These are phyloP conservation scores for Cassiopea xamachana DNA, from an alignment of 30 jellyfish, hydroid and myxozoan species.

Conservation along the genomic window DNA sequence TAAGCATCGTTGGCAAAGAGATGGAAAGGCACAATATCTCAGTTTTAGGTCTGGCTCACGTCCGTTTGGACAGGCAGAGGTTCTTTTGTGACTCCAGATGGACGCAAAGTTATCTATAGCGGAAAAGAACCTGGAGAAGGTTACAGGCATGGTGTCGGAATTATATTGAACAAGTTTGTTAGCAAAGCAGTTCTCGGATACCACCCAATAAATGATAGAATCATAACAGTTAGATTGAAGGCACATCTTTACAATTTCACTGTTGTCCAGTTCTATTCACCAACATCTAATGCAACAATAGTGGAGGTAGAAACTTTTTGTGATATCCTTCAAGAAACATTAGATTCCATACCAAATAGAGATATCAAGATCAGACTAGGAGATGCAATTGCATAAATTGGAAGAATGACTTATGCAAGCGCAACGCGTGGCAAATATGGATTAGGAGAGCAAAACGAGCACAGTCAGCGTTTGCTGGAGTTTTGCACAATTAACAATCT, in stretches of 20 bases:
- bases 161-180: neutral
- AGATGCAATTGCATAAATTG: neutral
- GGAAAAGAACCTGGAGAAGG: neutral
- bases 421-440: neutral
- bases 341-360: neutral
- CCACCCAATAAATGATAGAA: neutral
- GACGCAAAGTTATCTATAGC: too few relatives aligned
- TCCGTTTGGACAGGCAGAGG: neutral
- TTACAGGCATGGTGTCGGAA: neutral
- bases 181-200: neutral
- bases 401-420: neutral
- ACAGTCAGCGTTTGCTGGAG: too few relatives aligned
- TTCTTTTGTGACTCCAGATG: neutral
- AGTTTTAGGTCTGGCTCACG: neutral
- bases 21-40: neutral
- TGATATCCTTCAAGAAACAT: neutral
- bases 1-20: neutral
- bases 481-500: neutral
- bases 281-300: neutral
- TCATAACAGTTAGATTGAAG: neutral
- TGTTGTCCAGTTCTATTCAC: neutral
- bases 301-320: neutral
- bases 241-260: neutral
- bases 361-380: neutral
- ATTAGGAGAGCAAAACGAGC: neutral